Evolutionary conservation across 1,140 invertebrate genomes (phyloP).

Genomic region (Colletes gigas): DNA sequence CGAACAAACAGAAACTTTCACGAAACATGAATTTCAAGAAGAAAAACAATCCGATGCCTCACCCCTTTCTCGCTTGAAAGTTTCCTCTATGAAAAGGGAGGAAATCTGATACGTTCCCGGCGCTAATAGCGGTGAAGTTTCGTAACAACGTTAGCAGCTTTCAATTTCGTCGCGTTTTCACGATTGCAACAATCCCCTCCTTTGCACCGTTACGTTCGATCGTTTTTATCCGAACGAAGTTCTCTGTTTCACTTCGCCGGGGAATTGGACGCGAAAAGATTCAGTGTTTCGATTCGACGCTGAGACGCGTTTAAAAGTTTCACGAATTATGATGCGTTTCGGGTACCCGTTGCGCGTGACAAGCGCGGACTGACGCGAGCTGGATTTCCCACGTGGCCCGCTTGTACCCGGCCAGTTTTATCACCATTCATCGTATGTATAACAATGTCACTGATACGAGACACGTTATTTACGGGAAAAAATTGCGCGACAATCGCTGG

Average conservation of each 20-base stretch:
- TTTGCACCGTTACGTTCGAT: not conserved
- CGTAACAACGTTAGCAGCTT: too few relatives aligned
- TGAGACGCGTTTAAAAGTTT: conserved; percentile 17
- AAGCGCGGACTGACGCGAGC: conserved; percentile 32
- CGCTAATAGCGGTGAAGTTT: too few relatives aligned
- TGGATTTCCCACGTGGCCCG: conserved; percentile 43
- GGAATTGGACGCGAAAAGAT: not conserved
- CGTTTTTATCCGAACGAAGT: not conserved
- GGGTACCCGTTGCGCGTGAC: conserved; percentile 31
- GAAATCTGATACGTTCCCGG: too few relatives aligned
- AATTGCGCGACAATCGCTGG: not conserved
- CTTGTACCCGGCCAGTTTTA: conserved; percentile 18
- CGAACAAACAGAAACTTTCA: too few relatives aligned
- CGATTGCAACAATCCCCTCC: not conserved
- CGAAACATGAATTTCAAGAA: too few relatives aligned
- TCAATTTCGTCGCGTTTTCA: not conserved
- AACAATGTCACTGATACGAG: conserved; percentile 21
- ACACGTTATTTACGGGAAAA: not conserved
- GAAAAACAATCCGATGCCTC: too few relatives aligned
- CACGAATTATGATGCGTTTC: conserved; percentile 28
- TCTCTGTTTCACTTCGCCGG: not conserved
- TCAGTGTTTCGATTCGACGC: not conserved
- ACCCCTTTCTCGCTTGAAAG: too few relatives aligned
- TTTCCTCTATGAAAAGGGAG: too few relatives aligned
- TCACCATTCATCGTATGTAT: conserved; percentile 31